These are phyloP conservation scores for Plecotus auritus DNA, from an alignment of 2,113 vertebrate genomes.

Conservation along the genomic window DNA sequence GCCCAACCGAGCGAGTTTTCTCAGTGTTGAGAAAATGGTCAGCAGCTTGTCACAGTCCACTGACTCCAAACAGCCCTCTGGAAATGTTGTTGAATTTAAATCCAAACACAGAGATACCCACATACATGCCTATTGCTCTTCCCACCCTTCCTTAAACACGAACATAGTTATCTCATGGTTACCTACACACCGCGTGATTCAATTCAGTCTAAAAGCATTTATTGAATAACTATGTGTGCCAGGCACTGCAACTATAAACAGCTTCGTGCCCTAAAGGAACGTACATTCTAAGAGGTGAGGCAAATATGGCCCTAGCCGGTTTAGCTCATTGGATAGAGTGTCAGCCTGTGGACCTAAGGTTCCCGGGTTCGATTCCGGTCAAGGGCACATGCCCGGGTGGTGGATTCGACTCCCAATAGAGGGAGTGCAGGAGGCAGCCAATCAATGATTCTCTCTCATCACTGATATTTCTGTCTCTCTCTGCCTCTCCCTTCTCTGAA, in stretches of 20 bases:
- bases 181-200: not conserved
- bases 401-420: too few species aligned
- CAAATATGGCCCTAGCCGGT: too few species aligned
- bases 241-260: not conserved
- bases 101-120: slow-evolving; percentile 56
- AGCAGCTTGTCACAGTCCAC: slow-evolving; percentile 59
- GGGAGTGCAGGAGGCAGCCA: too few species aligned
- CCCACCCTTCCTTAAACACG: slow-evolving; percentile 19
- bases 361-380: too few species aligned
- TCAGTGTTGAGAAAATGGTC: slow-evolving; percentile 54
- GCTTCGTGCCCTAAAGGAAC: not conserved
- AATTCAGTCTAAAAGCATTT: not conserved
- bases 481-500: too few species aligned
- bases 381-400: too few species aligned
- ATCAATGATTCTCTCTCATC: too few species aligned
- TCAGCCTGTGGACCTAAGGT: too few species aligned
- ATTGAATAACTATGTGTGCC: not conserved
- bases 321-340: too few species aligned
- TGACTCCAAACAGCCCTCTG: slow-evolving; percentile 53
- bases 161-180: slow-evolving; percentile 33
- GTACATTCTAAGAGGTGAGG: not conserved
- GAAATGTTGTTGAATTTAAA: slow-evolving; percentile 62
- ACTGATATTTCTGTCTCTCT: too few species aligned
- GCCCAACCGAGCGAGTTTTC: not conserved
- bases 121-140: not conserved